Evolutionary conservation across 2,797 vertebrate genomes (phyloP).

Genomic region (Florisuga fusca): DNA sequence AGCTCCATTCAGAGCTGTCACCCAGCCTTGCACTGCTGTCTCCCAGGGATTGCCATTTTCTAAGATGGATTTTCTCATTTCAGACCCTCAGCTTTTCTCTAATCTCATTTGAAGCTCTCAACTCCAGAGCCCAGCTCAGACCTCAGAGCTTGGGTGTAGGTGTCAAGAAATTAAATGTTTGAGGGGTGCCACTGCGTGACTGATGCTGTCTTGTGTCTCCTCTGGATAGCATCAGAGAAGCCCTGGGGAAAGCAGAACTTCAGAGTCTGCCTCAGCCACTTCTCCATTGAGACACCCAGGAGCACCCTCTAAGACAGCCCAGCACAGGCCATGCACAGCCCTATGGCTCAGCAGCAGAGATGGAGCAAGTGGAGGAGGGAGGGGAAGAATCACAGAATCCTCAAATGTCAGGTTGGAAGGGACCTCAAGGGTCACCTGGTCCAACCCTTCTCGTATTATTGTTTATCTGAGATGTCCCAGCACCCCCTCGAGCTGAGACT

Average conservation of each 20-base stretch:
- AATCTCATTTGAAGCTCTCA: not conserved
- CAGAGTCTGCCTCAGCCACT: not conserved
- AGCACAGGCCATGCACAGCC: accelerated
- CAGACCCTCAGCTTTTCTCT: not conserved
- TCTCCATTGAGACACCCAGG: not conserved
- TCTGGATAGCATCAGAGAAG: not conserved
- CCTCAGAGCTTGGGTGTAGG: not conserved
- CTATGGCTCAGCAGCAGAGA: not conserved
- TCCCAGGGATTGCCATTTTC: not conserved
- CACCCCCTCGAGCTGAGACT: too few species aligned
- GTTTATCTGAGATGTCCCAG: too few species aligned
- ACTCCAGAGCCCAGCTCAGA: not conserved
- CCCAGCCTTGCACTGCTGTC: not conserved
- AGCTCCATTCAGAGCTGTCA: not conserved
- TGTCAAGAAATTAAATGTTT: not conserved
- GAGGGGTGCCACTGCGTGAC: not conserved
- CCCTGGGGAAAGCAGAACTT: not conserved
- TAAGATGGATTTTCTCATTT: not conserved
- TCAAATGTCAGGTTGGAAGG: too few species aligned
- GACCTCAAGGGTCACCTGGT: too few species aligned
- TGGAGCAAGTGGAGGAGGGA: not conserved
- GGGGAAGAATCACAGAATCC: too few species aligned
- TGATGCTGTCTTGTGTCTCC: not conserved
- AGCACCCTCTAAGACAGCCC: not conserved
- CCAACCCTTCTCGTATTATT: too few species aligned